Conservation (phyloP, 92 coral and sea anemone species). For the Umimayanthus kanabou region DNA sequence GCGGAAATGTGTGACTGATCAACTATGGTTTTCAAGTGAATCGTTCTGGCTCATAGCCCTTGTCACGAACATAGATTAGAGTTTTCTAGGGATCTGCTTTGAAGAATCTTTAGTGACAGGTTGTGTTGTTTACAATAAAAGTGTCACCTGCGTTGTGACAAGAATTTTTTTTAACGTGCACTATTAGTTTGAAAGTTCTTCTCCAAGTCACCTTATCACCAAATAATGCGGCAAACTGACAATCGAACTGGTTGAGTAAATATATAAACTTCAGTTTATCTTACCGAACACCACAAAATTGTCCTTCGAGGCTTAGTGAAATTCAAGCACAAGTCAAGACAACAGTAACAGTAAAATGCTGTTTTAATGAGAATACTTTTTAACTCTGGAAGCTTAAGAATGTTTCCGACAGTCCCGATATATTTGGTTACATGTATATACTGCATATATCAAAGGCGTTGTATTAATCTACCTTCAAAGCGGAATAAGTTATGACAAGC, state of each 20-base stretch:
- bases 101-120: neutral
- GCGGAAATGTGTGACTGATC: no score
- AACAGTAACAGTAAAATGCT: neutral
- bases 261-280: neutral
- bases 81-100: neutral
- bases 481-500: conserved; percentile 25
- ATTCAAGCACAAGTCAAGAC: neutral
- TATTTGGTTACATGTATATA: neutral
- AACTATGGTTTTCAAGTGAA: no score
- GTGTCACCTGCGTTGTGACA: neutral
- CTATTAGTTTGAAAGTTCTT: neutral
- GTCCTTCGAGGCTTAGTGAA: neutral
- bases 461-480: conserved; percentile 3
- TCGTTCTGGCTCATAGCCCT: no score
- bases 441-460: neutral
- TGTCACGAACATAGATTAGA: neutral
- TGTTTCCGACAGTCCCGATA: neutral
- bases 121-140: no score
- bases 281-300: neutral
- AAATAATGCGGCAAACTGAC: neutral
- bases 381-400: neutral
- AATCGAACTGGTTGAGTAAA: neutral
- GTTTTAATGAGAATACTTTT: neutral
- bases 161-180: neutral
- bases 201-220: neutral